A percentile compares a stretch with the other conserved stretches of the same genome.
These are phyloP conservation scores for Erynnis tages DNA, from an alignment of 2,888 invertebrate genomes.

Conservation along the genomic window DNA sequence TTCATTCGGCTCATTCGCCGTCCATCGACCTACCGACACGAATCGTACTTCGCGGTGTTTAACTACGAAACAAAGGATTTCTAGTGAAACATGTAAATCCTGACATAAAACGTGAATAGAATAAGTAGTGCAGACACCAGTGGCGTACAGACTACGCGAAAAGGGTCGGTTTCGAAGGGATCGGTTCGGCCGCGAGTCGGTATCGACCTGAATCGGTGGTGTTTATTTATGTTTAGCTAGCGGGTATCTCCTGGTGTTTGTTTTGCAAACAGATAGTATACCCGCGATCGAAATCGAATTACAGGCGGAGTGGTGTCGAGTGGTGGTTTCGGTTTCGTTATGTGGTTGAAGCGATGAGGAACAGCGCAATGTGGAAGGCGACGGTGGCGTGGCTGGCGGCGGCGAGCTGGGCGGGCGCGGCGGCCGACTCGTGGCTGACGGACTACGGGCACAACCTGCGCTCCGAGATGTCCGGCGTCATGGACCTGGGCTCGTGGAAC, in stretches of 20 bases:
- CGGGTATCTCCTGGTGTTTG: conserved; percentile 66
- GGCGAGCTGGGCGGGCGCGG: conserved; percentile 38
- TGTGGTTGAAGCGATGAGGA: conserved; percentile 38
- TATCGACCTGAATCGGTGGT: conserved; percentile 52
- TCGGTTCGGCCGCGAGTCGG: conserved; percentile 14
- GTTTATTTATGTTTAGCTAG: conserved; percentile 66
- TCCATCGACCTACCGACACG: conserved; percentile 41
- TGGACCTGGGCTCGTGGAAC: conserved; percentile 81
- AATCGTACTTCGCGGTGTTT: conserved; percentile 34
- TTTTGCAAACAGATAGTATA: conserved; percentile 71
- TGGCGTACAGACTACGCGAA: conserved; percentile 20
- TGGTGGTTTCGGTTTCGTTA: conserved; percentile 28
- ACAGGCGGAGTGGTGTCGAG: conserved; percentile 38
- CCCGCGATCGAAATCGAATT: conserved; percentile 41
- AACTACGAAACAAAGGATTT: conserved; percentile 44
- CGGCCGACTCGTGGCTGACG: conserved; percentile 64
- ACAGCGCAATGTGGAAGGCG: conserved; percentile 44
- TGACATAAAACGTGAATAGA: conserved; percentile 51
- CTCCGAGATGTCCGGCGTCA: conserved; percentile 79
- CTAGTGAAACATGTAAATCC: conserved; percentile 49
- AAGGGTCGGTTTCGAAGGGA: neutral
- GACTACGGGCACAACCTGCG: conserved; percentile 82
- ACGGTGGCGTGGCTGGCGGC: conserved; percentile 31
- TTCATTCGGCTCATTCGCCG: conserved; percentile 26
- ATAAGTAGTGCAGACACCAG: conserved; percentile 33